phyloP scores from a whole-genome alignment of 2,888 invertebrate species.

The Ernsta delagoae region DNA sequence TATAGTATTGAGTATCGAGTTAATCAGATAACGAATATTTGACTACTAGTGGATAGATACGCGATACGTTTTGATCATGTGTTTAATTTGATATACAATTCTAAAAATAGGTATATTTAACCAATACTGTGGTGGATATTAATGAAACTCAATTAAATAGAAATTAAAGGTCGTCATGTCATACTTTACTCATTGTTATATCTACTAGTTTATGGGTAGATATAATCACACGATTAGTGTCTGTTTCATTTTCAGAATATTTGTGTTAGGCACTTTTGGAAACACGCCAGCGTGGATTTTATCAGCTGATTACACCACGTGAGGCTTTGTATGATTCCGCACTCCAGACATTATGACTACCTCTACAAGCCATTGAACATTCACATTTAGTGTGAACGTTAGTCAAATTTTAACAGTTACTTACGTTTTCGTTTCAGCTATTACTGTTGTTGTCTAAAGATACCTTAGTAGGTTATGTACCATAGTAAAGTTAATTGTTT shows the following conservation, averaged over 20 bases:
- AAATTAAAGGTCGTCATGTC: background rate
- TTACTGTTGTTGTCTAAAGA: background rate
- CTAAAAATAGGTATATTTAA: background rate
- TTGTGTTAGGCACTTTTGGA: slow-evolving; percentile 51
- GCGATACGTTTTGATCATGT: background rate
- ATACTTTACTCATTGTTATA: too few relatives aligned
- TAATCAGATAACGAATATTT: slow-evolving; percentile 1
- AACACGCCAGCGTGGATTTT: slow-evolving; percentile 55
- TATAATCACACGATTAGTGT: slow-evolving; percentile 32
- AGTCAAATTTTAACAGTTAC: background rate
- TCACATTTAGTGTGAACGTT: slow-evolving; percentile 9
- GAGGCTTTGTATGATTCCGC: slow-evolving; percentile 49
- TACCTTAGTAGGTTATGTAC: background rate
- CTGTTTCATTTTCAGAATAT: slow-evolving; percentile 39
- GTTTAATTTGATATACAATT: background rate
- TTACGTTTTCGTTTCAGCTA: background rate
- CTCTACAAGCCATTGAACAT: slow-evolving; percentile 13
- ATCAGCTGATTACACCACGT: slow-evolving; percentile 66
- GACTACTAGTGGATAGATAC: background rate
- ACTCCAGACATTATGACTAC: slow-evolving; percentile 35
- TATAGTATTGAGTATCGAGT: slow-evolving; percentile 1
- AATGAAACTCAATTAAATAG: too few relatives aligned
- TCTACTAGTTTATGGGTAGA: too few relatives aligned
- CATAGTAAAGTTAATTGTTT: too few relatives aligned
- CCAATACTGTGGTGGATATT: slow-evolving; percentile 4